A percentile compares a stretch with the other conserved stretches of the same genome.
These are phyloP conservation scores for Spilarctia lutea DNA, from an alignment of 2,888 invertebrate genomes.

Conservation along the genomic window DNA sequence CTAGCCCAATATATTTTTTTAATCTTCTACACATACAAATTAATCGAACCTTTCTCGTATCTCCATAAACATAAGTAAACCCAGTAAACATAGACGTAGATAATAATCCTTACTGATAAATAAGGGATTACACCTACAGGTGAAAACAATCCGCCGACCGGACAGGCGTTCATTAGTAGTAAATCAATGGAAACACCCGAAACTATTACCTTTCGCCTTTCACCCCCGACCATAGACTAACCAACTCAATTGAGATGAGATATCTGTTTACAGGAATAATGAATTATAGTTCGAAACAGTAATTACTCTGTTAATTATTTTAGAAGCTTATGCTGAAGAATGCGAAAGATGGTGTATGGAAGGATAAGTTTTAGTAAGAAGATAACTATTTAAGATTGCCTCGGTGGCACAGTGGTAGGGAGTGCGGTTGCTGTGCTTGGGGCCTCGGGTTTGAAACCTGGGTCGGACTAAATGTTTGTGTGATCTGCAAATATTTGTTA, in stretches of 20 bases:
- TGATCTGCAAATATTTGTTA: no score
- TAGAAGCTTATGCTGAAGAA: no score
- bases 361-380: no score
- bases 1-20: no score
- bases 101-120: background rate
- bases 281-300: background rate
- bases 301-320: background rate
- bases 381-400: no score
- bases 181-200: conserved; percentile 27
- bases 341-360: no score
- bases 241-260: background rate
- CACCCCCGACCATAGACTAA: conserved; percentile 1
- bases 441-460: no score
- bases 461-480: no score
- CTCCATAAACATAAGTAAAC: background rate
- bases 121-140: conserved; percentile 9
- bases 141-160: conserved; percentile 11
- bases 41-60: no score
- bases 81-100: background rate
- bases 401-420: no score
- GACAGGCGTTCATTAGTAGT: conserved; percentile 27
- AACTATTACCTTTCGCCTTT: conserved; percentile 12
- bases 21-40: no score
- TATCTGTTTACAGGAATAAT: background rate
- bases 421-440: no score